These are phyloP conservation scores for Sericinus montela DNA, from an alignment of 2,888 invertebrate genomes.

Conservation along the genomic window DNA sequence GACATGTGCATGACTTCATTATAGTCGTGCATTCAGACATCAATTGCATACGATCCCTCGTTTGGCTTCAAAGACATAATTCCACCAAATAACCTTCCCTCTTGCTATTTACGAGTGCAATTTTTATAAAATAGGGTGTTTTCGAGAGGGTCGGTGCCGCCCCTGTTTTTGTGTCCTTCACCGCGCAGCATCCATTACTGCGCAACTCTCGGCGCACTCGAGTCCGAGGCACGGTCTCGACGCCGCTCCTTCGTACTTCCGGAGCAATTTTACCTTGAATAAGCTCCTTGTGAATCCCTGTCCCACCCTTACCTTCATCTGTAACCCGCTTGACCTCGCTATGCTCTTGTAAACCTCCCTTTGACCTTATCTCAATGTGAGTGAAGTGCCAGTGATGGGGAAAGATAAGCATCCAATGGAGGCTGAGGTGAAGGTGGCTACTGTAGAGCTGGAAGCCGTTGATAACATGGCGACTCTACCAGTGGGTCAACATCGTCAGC, in stretches of 20 bases:
- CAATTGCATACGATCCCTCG: conserved; percentile 23
- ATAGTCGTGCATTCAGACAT: conserved; percentile 30
- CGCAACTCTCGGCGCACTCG: conserved; percentile 64
- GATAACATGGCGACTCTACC: conserved; percentile 95
- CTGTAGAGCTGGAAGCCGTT: conserved; percentile 91
- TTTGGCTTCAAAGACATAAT: conserved; percentile 34
- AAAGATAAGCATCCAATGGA: conserved; percentile 76
- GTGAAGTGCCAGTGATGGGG: conserved; percentile 55
- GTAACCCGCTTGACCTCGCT: conserved; percentile 40
- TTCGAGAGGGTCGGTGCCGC: conserved; percentile 57
- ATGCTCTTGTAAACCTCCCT: conserved; percentile 39
- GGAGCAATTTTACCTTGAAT: conserved; percentile 49
- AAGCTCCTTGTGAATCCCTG: conserved; percentile 35
- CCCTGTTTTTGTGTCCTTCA: conserved; percentile 49
- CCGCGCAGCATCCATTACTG: conserved; percentile 73
- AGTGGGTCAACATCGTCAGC: conserved; percentile 86
- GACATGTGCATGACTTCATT: conserved; percentile 11
- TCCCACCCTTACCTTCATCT: conserved; percentile 45
- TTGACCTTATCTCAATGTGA: conserved; percentile 19
- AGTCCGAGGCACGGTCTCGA: conserved; percentile 51
- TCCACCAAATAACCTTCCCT: conserved; percentile 50
- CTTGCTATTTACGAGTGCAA: conserved; percentile 49
- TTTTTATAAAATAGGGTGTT: conserved; percentile 55
- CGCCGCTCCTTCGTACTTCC: conserved; percentile 62
- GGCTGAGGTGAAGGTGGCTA: conserved; percentile 92